Conservation (phyloP, 2,888 invertebrate genomes). For the Trachelus tabidus region DNA sequence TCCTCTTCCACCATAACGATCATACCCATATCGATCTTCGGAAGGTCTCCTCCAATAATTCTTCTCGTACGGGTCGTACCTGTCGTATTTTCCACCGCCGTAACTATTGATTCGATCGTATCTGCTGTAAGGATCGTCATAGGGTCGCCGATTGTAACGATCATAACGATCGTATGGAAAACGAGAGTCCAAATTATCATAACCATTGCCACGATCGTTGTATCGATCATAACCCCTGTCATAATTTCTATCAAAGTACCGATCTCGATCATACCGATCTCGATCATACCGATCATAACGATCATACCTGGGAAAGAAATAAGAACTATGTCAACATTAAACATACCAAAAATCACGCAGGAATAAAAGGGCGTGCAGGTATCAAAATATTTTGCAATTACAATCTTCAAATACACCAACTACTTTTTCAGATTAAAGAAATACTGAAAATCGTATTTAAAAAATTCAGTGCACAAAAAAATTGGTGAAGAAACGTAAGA, state of each 20-base stretch:
- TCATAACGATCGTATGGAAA: conserved; percentile 45
- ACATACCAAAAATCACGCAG: neutral
- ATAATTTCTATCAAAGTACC: conserved; percentile 32
- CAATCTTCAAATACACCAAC: neutral
- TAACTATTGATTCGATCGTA: conserved; percentile 43
- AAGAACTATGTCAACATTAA: neutral
- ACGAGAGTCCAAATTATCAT: conserved; percentile 51
- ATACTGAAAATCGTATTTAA: neutral
- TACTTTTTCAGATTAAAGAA: neutral
- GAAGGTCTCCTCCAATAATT: conserved; percentile 40
- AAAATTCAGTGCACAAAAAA: too few relatives aligned
- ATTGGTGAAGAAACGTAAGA: neutral
- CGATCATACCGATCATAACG: conserved; percentile 23
- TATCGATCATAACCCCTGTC: conserved; percentile 42
- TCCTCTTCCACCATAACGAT: conserved; percentile 24
- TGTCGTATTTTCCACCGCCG: conserved; percentile 24
- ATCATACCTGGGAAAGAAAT: conserved; percentile 33
- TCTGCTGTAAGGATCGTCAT: conserved; percentile 44
- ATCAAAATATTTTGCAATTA: neutral
- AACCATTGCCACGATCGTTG: conserved; percentile 49
- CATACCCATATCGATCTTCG: conserved; percentile 45
- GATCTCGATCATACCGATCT: conserved; percentile 27
- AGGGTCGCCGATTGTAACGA: conserved; percentile 39
- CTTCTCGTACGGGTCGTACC: conserved; percentile 51
- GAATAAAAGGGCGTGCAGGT: neutral